Percentiles rank a stretch among this genome's conserved stretches.
Conservation (phyloP, 2,888 invertebrate species). For the Ectemnius cavifrons region DNA sequence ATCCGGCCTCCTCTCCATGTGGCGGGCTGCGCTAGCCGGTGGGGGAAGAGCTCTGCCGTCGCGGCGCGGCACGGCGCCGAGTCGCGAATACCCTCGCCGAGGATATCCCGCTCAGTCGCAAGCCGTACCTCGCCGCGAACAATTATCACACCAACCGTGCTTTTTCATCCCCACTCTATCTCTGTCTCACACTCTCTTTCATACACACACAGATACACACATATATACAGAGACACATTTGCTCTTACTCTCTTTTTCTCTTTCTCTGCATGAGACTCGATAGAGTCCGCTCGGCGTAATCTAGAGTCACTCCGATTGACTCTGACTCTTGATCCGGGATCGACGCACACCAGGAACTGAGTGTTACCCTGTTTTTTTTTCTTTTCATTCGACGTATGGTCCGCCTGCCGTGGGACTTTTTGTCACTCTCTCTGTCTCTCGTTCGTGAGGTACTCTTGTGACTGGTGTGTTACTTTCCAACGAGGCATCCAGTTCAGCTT, state of each 20-base stretch:
- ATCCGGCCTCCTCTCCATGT: conserved; percentile 12
- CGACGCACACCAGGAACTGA: too few relatives aligned
- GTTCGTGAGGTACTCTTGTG: too few relatives aligned
- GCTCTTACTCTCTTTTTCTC: not conserved
- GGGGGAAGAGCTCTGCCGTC: conserved; percentile 5
- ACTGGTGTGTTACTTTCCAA: too few relatives aligned
- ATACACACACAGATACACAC: not conserved
- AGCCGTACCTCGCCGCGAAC: conserved; percentile 63
- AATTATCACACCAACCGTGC: not conserved
- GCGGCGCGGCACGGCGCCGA: conserved; percentile 41
- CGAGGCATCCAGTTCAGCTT: too few relatives aligned
- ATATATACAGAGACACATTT: too few relatives aligned
- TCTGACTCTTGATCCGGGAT: too few relatives aligned
- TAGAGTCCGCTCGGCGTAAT: too few relatives aligned
- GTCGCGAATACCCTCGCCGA: conserved; percentile 24
- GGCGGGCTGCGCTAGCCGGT: not conserved
- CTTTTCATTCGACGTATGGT: too few relatives aligned
- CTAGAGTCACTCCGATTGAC: too few relatives aligned
- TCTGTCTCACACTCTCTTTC: not conserved
- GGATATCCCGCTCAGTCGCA: conserved; percentile 68
- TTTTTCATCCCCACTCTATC: not conserved
- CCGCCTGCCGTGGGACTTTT: too few relatives aligned
- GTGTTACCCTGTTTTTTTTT: too few relatives aligned
- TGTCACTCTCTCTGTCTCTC: too few relatives aligned
- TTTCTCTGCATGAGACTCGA: not conserved